phyloP scores from a whole-genome alignment of 1,140 invertebrate genomes.

The Magallana ariakensis region DNA sequence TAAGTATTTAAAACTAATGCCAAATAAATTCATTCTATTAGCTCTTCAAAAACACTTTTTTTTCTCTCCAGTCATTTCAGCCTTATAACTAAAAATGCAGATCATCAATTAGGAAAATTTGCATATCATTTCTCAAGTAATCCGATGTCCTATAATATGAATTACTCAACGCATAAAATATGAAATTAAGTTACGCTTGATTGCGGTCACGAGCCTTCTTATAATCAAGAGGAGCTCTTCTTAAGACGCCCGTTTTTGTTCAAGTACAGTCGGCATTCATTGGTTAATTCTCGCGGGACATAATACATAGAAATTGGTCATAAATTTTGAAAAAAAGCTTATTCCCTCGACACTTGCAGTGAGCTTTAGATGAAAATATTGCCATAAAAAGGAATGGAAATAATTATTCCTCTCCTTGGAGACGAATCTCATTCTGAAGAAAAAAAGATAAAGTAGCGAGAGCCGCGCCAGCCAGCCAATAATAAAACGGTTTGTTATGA shows the following conservation, averaged over 20 bases:
- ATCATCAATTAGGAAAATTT: background rate
- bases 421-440: constrained; percentile 42
- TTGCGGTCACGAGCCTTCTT: background rate
- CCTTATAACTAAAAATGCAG: no score
- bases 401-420: constrained; percentile 51
- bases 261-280: constrained; percentile 7
- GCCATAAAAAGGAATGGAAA: constrained; percentile 61
- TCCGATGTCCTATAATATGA: constrained; percentile 23
- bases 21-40: no score
- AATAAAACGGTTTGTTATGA: constrained; percentile 51
- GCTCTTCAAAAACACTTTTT: no score
- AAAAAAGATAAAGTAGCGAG: constrained; percentile 55
- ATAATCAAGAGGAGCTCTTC: background rate
- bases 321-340: constrained; percentile 55
- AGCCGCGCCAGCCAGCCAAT: constrained; percentile 6
- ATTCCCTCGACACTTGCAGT: constrained; percentile 48
- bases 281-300: constrained; percentile 47
- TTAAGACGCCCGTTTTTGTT: constrained; percentile 16
- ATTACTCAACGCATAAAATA: constrained; percentile 31
- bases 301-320: constrained; percentile 56
- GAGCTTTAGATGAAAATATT: constrained; percentile 64
- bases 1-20: no score
- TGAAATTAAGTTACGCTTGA: constrained; percentile 25
- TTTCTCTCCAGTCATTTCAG: no score
- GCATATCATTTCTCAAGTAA: constrained; percentile 13